These are phyloP conservation scores for Tryphoninae sp. DNA, from an alignment of 2,888 invertebrate species.

Conservation along the genomic window DNA sequence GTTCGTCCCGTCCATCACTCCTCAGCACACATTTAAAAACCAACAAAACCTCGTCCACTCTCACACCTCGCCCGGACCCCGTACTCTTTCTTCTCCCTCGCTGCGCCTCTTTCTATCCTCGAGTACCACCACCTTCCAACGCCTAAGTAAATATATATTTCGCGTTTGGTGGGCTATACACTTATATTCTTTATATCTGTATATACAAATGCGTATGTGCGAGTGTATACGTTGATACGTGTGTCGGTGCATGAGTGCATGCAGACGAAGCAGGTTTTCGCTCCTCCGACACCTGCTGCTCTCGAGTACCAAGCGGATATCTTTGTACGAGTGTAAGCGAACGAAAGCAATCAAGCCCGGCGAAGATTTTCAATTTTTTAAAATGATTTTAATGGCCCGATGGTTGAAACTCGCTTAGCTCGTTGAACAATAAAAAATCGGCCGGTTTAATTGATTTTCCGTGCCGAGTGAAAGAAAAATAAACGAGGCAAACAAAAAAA, in stretches of 20 bases:
- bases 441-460: background rate
- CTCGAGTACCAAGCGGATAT: conserved; percentile 14
- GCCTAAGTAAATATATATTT: conserved; percentile 60
- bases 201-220: background rate
- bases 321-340: background rate
- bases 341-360: background rate
- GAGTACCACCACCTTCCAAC: conserved; percentile 50
- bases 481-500: too few species aligned
- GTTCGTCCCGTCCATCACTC: conserved; percentile 44
- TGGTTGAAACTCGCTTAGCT: background rate
- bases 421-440: background rate
- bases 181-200: background rate
- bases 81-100: background rate
- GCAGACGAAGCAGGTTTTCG: conserved; percentile 41
- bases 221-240: background rate
- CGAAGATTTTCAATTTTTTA: background rate
- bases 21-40: conserved; percentile 60
- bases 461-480: background rate
- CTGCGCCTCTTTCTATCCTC: conserved; percentile 31
- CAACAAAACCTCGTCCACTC: conserved; percentile 59
- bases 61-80: conserved; percentile 41
- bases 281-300: conserved; percentile 42
- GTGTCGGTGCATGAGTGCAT: background rate
- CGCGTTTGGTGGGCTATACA: conserved; percentile 48
- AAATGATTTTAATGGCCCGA: background rate